A percentile compares a stretch with the other conserved stretches of the same genome.
Conservation (phyloP, 2,797 vertebrate genomes). For the Lutjanus campechanus region DNA sequence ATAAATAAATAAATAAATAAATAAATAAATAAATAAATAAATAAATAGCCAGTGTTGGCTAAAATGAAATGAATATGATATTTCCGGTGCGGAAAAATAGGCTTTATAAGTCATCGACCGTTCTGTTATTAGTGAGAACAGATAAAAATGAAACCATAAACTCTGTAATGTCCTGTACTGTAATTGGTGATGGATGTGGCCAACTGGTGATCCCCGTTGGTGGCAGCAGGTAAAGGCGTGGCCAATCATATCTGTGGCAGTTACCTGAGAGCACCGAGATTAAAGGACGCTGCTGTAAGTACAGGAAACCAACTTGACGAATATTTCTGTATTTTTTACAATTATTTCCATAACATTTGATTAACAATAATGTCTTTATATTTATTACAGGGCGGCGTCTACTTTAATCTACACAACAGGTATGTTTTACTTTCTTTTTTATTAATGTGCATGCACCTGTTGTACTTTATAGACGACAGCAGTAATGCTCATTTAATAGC, state of each 20-base stretch:
- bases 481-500: slow-evolving; percentile 2
- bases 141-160: background rate
- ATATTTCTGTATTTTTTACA: slow-evolving; percentile 14
- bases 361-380: slow-evolving; percentile 41
- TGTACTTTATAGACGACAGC: slow-evolving; percentile 34
- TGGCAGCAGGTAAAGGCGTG: slow-evolving; percentile 79
- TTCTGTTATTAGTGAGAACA: background rate
- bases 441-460: slow-evolving; percentile 67
- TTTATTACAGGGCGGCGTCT: slow-evolving; percentile 89
- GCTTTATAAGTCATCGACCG: background rate
- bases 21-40: too few relatives aligned
- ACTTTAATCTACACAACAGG: slow-evolving; percentile 83
- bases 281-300: slow-evolving; percentile 92
- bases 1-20: too few relatives aligned
- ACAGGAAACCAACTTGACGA: slow-evolving; percentile 13
- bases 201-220: slow-evolving; percentile 6
- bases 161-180: too few relatives aligned
- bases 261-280: slow-evolving; percentile 83
- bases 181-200: background rate
- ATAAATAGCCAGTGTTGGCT: too few relatives aligned
- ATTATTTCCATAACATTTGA: background rate
- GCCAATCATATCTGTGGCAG: slow-evolving; percentile 61
- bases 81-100: background rate
- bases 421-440: slow-evolving; percentile 63
- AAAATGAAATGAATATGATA: background rate